Percentiles rank a stretch among this genome's conserved stretches.
Conservation (phyloP, 2,113 vertebrate genomes). For the Thymallus thymallus region DNA sequence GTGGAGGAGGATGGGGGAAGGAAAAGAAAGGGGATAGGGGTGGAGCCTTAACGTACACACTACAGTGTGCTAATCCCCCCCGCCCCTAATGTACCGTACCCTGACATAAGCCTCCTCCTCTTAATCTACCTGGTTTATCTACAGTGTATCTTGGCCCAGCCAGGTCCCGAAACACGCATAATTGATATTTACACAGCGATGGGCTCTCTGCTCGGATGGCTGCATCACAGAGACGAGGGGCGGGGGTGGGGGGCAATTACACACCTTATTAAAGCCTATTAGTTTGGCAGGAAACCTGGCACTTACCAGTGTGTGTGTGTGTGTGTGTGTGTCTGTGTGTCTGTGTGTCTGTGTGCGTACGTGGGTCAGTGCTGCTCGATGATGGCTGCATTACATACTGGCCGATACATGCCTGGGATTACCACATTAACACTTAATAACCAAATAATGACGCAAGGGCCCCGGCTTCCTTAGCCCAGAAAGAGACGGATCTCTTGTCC, state of each 20-base stretch:
- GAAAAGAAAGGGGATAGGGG: neutral
- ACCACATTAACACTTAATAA: constrained; percentile 13
- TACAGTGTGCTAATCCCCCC: neutral
- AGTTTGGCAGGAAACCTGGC: constrained; percentile 18
- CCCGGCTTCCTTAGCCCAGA: neutral
- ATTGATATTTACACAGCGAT: constrained; percentile 46
- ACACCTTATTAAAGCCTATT: constrained; percentile 50
- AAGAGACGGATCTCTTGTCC: neutral
- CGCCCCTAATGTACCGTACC: neutral
- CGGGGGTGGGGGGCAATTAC: constrained; percentile 43
- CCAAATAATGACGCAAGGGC: constrained; percentile 5
- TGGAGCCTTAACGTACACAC: neutral
- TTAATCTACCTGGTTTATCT: neutral
- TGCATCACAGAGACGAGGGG: constrained; percentile 40
- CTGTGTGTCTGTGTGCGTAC: neutral
- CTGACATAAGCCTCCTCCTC: neutral
- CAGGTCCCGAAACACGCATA: constrained; percentile 29
- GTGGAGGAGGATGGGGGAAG: constrained; percentile 3
- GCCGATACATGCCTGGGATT: constrained; percentile 3
- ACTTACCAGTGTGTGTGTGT: constrained; percentile 15
- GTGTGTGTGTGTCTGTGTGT: neutral
- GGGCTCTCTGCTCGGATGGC: constrained; percentile 23
- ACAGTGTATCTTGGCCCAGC: neutral
- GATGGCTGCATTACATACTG: constrained; percentile 7
- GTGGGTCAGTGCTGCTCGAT: constrained; percentile 9